These are phyloP conservation scores for Nyctereutes procyonoides DNA, from an alignment of 2,113 vertebrate genomes.

Conservation along the genomic window DNA sequence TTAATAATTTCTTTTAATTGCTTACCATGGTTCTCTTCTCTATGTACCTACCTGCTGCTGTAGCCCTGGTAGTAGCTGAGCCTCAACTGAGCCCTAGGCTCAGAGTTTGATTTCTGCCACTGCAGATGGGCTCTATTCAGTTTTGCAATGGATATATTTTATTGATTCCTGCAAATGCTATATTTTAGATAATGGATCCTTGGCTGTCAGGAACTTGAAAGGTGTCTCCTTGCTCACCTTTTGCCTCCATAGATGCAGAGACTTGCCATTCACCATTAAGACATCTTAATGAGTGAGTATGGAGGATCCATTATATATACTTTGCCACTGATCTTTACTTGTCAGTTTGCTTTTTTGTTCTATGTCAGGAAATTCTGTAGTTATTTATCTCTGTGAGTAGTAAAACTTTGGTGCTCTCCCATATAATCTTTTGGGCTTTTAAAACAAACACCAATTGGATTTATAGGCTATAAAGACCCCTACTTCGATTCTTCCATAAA, in stretches of 20 bases:
- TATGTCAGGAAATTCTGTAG: constrained; percentile 25
- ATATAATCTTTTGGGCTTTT: constrained; percentile 68
- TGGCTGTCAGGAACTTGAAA: constrained; percentile 66
- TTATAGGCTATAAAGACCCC: constrained; percentile 74
- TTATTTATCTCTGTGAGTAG: constrained; percentile 74
- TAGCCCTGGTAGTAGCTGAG: neutral
- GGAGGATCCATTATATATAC: constrained; percentile 50
- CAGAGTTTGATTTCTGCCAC: neutral
- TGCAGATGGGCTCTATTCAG: constrained; percentile 24
- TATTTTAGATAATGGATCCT: constrained; percentile 75
- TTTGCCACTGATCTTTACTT: constrained; percentile 55
- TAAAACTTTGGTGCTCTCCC: constrained; percentile 70
- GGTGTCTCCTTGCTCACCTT: constrained; percentile 64
- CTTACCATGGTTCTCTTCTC: neutral
- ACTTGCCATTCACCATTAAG: constrained; percentile 75
- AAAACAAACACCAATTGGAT: constrained; percentile 68
- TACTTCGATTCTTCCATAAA: constrained; percentile 72
- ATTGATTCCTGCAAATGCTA: constrained; percentile 72
- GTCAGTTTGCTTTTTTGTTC: constrained; percentile 60
- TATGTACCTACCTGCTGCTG: neutral
- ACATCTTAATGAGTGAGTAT: constrained; percentile 73
- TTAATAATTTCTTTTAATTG: neutral
- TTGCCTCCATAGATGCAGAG: constrained; percentile 52
- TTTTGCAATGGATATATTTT: constrained; percentile 46
- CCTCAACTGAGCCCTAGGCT: neutral